Conservation (phyloP, 2,888 invertebrate species). For the Diplazon laetatorius region DNA sequence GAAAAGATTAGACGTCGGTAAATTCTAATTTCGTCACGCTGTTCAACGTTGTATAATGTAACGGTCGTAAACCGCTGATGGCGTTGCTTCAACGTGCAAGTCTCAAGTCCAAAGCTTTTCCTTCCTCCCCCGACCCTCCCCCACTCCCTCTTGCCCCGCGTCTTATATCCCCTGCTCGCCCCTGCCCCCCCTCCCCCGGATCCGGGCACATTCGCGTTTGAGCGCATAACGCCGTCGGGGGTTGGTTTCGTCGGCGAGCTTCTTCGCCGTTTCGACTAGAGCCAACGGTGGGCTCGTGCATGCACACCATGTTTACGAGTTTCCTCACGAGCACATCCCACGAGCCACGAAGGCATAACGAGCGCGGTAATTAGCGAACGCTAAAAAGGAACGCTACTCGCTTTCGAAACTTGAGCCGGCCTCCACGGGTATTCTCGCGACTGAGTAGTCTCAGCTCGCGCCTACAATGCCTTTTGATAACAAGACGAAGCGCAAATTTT, state of each 20-base stretch:
- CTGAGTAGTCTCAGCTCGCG: conserved; percentile 37
- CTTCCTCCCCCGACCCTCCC: not conserved
- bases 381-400: conserved; percentile 52
- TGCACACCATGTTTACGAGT: conserved; percentile 60
- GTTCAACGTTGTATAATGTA: conserved; percentile 50
- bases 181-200: not conserved
- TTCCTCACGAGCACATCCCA: conserved; percentile 53
- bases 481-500: not conserved
- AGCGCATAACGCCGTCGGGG: conserved; percentile 1
- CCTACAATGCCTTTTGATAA: conserved; percentile 24
- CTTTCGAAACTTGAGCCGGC: no score
- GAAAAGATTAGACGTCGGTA: conserved; percentile 39
- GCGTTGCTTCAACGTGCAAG: conserved; percentile 6
- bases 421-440: conserved; percentile 31
- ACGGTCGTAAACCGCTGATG: conserved; percentile 47
- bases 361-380: conserved; percentile 56
- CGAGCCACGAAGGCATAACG: conserved; percentile 55
- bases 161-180: conserved; percentile 1
- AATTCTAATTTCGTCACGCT: conserved; percentile 37
- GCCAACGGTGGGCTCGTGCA: conserved; percentile 40
- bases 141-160: conserved; percentile 2
- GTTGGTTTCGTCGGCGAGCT: not conserved
- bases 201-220: conserved; percentile 35
- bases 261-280: not conserved
- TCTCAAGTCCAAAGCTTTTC: conserved; percentile 39